Conservation (phyloP, 2,797 vertebrate genomes). For the Enteromius radiatus region DNA sequence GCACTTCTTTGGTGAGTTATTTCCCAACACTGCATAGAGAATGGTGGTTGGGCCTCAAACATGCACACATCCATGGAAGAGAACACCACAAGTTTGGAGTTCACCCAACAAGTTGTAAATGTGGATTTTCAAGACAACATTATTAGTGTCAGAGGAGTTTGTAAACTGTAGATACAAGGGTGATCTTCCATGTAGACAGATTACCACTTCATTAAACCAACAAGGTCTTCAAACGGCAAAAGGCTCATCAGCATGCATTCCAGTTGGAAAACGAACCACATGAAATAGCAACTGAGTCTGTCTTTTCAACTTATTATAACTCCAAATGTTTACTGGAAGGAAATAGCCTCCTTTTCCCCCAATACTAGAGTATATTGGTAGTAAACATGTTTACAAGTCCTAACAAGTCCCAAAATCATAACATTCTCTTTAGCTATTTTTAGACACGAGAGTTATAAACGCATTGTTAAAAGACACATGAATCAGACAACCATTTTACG, state of each 20-base stretch:
- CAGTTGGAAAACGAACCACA: constrained; percentile 70
- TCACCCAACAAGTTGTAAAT: constrained; percentile 16
- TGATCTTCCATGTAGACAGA: constrained; percentile 75
- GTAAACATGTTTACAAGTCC: constrained; percentile 74
- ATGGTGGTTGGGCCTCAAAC: constrained; percentile 57
- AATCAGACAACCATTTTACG: constrained; percentile 69
- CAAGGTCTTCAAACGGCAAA: constrained; percentile 70
- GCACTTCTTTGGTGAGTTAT: not conserved
- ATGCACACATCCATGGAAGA: constrained; percentile 55
- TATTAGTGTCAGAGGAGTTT: constrained; percentile 66
- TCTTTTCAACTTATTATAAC: constrained; percentile 70
- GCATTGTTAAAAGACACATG: constrained; percentile 70
- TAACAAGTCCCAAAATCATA: constrained; percentile 64
- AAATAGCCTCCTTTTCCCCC: constrained; percentile 59
- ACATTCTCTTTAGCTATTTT: constrained; percentile 70
- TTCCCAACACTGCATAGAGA: constrained; percentile 53
- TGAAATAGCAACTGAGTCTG: constrained; percentile 69
- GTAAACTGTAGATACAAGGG: constrained; percentile 66
- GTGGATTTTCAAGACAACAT: constrained; percentile 44
- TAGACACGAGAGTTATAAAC: constrained; percentile 66
- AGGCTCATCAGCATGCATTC: constrained; percentile 67
- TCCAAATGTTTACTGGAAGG: constrained; percentile 76
- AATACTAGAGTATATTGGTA: constrained; percentile 71
- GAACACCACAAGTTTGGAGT: constrained; percentile 29
- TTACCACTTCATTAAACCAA: constrained; percentile 78